phyloP scores from a whole-genome alignment of 2,888 invertebrate genomes.

The Steinernema hermaphroditum region DNA sequence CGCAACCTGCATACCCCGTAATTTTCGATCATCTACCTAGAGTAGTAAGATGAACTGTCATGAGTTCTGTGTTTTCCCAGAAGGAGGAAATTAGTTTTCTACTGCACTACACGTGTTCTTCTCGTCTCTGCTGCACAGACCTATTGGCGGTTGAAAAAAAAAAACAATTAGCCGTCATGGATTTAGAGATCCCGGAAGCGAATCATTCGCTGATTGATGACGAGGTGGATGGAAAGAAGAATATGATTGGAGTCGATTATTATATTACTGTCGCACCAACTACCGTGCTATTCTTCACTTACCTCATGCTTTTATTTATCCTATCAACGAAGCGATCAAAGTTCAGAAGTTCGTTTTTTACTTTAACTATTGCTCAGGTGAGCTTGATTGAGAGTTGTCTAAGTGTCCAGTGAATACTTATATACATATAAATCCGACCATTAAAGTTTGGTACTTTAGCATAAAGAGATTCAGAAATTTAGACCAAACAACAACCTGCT shows the following conservation, averaged over 20 bases:
- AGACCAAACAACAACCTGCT: too few relatives aligned
- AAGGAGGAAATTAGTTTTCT: too few relatives aligned
- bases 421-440: too few relatives aligned
- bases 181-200: neutral
- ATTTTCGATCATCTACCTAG: too few relatives aligned
- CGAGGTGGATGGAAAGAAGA: neutral
- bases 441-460: too few relatives aligned
- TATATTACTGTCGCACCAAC: conserved; percentile 9
- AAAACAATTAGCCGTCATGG: neutral
- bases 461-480: too few relatives aligned
- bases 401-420: neutral
- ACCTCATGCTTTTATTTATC: neutral
- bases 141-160: too few relatives aligned
- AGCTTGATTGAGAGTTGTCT: neutral
- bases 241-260: conserved; percentile 14
- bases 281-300: neutral
- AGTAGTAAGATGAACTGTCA: too few relatives aligned
- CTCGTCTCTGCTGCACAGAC: too few relatives aligned
- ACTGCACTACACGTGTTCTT: too few relatives aligned
- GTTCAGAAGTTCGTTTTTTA: conserved; percentile 11
- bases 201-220: neutral
- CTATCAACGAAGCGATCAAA: neutral
- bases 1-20: too few relatives aligned
- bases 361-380: conserved; percentile 7
- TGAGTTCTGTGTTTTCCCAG: too few relatives aligned